Evolutionary conservation across 2,797 vertebrate genomes (phyloP).

Genomic region (Fistularia tabacaria): DNA sequence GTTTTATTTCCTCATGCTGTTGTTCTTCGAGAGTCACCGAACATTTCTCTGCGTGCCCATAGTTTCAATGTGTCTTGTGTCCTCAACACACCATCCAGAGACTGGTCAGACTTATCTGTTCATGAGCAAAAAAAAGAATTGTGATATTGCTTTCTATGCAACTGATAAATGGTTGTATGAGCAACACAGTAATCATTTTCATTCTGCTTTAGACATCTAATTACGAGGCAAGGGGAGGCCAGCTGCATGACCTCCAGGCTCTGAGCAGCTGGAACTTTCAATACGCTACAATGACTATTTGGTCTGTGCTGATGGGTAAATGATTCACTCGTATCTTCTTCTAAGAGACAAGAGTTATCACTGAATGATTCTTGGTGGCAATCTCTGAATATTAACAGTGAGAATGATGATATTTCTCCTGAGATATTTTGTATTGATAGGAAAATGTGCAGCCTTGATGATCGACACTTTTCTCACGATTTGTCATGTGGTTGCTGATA

Average conservation of each 20-base stretch:
- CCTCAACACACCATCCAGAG: slow-evolving; percentile 6
- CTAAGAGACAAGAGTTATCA: slow-evolving; percentile 3
- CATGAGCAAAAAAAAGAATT: slow-evolving; percentile 12
- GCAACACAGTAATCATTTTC: slow-evolving; percentile 45
- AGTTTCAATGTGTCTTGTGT: background rate
- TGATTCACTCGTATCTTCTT: slow-evolving; percentile 22
- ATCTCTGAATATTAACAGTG: slow-evolving; percentile 5
- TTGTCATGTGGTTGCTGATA: background rate
- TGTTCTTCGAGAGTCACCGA: too few species aligned
- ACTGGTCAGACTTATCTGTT: background rate
- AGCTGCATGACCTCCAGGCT: slow-evolving; percentile 53
- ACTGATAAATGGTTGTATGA: slow-evolving; percentile 47
- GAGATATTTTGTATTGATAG: slow-evolving; percentile 3
- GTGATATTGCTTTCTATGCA: slow-evolving; percentile 19
- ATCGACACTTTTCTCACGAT: too few species aligned
- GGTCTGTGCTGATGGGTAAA: slow-evolving; percentile 15
- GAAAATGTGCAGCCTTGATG: background rate
- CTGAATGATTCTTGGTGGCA: slow-evolving; percentile 15
- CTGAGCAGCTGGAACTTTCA: slow-evolving; percentile 52
- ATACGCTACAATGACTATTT: slow-evolving; percentile 43
- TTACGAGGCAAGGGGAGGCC: slow-evolving; percentile 43
- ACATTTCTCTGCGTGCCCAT: too few species aligned
- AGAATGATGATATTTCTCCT: background rate
- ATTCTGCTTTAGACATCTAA: slow-evolving; percentile 44
- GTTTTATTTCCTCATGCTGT: too few species aligned